Evolutionary conservation across 2,797 vertebrate genomes (phyloP), one percentile per base, ranked within the genome.

Genomic region (Ispidina picta): DNA sequence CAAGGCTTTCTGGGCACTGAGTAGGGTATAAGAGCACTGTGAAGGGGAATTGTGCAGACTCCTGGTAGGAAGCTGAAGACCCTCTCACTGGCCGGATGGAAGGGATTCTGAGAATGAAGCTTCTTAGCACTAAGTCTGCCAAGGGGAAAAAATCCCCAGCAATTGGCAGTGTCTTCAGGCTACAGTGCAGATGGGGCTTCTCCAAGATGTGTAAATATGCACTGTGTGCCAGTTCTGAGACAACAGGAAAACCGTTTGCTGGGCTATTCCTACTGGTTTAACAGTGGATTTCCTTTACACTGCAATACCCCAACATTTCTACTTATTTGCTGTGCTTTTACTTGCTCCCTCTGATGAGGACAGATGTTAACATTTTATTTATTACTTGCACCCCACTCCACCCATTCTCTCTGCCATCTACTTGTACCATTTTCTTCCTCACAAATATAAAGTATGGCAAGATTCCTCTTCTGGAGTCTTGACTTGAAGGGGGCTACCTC

Each of bases 11-110:
- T 15, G 22, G 26, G 21, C 6, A 8, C 22, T 33, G 15, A 46
- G 23, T 8, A n/a, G 17, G 23, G 20, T 37, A 8, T 10, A 14
- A 48, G 4, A 19, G 41, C 58, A 62, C 51, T 1, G 2, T 1
- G 2, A 39, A 35, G 15, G 28, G 70, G 39, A 70, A 26, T 8
- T 25, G 33, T 10, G 7, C 28, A 56, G 63, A 22, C 17, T 49
- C 39, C 29, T 18, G 7, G 23, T 4, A 41, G 35, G 69, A 85
- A 63, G 35, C 39, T 26, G 63, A n/a, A 29, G 83, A 59, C n/a
- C 28, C 39, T 75, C 29, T 39, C 44, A 44, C 21, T n/a, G 37
- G 37, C 21, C 1, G 8, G 44, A 26, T 39, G 20, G 58, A 58
- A 17, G 25, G 26, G 35, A 23, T 51, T 48, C 73, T 31, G 16